Conservation (phyloP, 1,140 invertebrate genomes). For the Dysdera silvatica region DNA sequence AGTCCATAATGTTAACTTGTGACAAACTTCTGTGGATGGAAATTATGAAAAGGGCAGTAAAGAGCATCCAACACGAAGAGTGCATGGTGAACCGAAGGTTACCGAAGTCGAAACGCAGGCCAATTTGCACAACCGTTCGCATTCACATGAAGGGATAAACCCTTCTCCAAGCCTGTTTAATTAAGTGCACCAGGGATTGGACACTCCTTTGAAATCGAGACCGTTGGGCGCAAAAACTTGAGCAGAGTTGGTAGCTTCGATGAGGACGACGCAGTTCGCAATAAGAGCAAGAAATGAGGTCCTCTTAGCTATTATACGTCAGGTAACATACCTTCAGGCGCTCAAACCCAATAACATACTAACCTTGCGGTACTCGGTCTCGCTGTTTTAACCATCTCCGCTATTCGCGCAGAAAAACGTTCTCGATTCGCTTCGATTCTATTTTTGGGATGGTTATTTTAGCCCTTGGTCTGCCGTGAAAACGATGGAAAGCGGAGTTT, state of each 20-base stretch:
- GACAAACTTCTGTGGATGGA: conserved; percentile 19
- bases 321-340: conserved; percentile 20
- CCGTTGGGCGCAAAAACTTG: too few species aligned
- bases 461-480: too few species aligned
- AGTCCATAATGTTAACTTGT: conserved; percentile 19
- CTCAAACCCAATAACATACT: conserved; percentile 29
- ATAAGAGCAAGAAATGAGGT: conserved; percentile 23
- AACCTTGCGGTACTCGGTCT: conserved; percentile 22
- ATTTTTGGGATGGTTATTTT: too few species aligned
- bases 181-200: too few species aligned
- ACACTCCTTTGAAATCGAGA: too few species aligned
- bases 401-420: too few species aligned
- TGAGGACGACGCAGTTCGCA: background rate
- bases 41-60: conserved; percentile 13
- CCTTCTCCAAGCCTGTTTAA: too few species aligned
- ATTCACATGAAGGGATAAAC: conserved; percentile 8
- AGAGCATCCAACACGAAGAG: conserved; percentile 24
- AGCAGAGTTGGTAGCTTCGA: too few species aligned
- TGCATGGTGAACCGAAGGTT: background rate
- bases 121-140: conserved; percentile 14
- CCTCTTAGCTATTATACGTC: too few species aligned
- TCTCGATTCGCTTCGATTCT: too few species aligned
- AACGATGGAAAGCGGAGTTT: too few species aligned
- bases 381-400: too few species aligned
- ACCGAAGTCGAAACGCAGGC: background rate